Conservation (phyloP, 2,797 vertebrate species). For the Halcyon chelicuti region DNA sequence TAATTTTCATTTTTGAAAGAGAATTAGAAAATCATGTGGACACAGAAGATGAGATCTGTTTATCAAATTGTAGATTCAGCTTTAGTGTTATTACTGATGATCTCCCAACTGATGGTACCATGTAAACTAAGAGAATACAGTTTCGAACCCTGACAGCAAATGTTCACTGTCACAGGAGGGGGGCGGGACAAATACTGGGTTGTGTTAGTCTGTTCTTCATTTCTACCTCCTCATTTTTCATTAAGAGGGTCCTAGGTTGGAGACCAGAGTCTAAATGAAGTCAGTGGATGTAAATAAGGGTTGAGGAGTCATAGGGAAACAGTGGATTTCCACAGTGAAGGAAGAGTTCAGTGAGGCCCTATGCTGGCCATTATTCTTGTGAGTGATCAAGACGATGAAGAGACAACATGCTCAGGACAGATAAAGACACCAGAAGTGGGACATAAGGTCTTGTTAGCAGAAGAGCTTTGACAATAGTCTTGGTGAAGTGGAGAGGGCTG, state of each 20-base stretch:
- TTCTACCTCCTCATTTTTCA: neutral
- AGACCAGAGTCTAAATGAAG: neutral
- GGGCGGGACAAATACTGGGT: neutral
- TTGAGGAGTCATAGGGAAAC: neutral
- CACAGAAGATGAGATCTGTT: neutral
- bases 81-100: neutral
- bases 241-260: neutral
- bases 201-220: neutral
- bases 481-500: neutral
- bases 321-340: neutral
- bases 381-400: neutral
- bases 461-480: neutral
- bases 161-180: neutral
- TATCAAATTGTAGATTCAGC: neutral
- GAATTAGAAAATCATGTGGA: neutral
- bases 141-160: neutral
- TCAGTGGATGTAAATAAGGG: fast-evolving
- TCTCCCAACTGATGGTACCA: neutral
- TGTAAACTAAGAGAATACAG: neutral
- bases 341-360: fast-evolving
- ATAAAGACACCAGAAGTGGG: neutral
- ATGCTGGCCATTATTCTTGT: neutral
- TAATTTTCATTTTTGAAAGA: neutral
- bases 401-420: neutral
- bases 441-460: neutral